Evolutionary conservation across 1,140 invertebrate genomes (phyloP).

Genomic region (Lethrus apterus): DNA sequence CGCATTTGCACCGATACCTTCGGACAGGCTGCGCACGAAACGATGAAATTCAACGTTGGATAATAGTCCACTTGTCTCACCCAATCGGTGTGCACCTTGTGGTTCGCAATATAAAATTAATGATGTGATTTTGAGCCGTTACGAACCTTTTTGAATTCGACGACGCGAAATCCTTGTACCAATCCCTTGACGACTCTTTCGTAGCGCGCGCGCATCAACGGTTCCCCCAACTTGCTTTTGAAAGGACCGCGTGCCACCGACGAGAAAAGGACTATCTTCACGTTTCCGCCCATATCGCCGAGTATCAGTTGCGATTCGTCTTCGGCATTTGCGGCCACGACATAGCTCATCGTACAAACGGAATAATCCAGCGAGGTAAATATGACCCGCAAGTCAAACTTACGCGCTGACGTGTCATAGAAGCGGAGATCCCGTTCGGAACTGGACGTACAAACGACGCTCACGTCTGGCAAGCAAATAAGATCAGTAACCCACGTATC

Average conservation of each 20-base stretch:
- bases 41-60: conserved; percentile 34
- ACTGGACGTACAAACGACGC: conserved; percentile 58
- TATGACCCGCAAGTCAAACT: conserved; percentile 56
- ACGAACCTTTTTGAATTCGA: conserved; percentile 47
- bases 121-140: too few relatives aligned
- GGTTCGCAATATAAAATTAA: too few relatives aligned
- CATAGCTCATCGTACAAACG: conserved; percentile 54
- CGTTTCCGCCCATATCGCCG: conserved; percentile 58
- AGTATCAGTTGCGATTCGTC: conserved; percentile 54
- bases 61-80: conserved; percentile 59
- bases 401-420: conserved; percentile 61
- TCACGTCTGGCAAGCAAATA: conserved; percentile 59
- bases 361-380: conserved; percentile 50
- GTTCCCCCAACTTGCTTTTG: conserved; percentile 50
- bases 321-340: conserved; percentile 46
- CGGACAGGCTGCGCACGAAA: conserved; percentile 46
- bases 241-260: conserved; percentile 53
- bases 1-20: conserved; percentile 33
- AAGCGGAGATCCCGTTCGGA: conserved; percentile 62
- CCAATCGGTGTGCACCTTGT: conserved; percentile 55
- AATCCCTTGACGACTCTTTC: conserved; percentile 21
- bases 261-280: conserved; percentile 54
- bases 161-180: conserved; percentile 35
- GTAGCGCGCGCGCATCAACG: conserved; percentile 45
- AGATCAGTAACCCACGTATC: conserved; percentile 58